Percentiles rank a stretch among this genome's conserved stretches.
Conservation (phyloP, 2,888 invertebrate genomes). For the Octodonta nipae region DNA sequence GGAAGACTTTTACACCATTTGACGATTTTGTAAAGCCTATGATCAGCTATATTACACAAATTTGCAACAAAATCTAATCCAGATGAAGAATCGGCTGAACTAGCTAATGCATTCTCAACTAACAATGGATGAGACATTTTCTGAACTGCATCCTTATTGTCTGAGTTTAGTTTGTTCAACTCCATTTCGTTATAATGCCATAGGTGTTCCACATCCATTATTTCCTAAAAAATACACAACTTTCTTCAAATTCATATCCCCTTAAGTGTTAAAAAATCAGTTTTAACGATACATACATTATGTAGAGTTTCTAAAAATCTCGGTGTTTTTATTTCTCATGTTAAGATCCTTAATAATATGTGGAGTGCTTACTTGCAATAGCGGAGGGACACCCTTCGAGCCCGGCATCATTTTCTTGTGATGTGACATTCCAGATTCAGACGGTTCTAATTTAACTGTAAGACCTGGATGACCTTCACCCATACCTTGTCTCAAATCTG, state of each 20-base stretch:
- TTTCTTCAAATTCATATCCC: too few species aligned
- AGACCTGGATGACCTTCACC: conserved; percentile 25
- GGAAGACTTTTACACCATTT: conserved; percentile 97
- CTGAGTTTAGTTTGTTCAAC: conserved; percentile 47
- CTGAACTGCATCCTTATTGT: conserved; percentile 33
- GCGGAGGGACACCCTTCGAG: conserved; percentile 43
- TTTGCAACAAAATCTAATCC: conserved; percentile 78
- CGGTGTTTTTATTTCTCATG: too few species aligned
- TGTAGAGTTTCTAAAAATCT: too few species aligned
- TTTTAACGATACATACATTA: too few species aligned
- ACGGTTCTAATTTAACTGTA: conserved; percentile 41
- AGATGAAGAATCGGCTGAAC: conserved; percentile 44
- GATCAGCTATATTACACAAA: conserved; percentile 87
- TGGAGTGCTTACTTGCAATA: conserved; percentile 50
- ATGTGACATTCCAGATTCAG: conserved; percentile 31
- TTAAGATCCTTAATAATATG: too few species aligned
- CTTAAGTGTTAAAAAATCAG: too few species aligned
- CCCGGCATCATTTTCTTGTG: conserved; percentile 23
- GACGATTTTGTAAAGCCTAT: conserved; percentile 89
- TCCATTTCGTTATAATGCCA: conserved; percentile 89
- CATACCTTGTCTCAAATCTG: conserved; percentile 29
- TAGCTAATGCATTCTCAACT: conserved; percentile 41
- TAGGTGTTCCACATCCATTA: conserved; percentile 89
- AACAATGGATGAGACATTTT: conserved; percentile 41
- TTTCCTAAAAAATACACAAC: conserved; percentile 53